Evolutionary conservation across 2,888 invertebrate genomes (phyloP), one percentile per base, ranked within the genome.

Genomic region (Xylophagus ater): DNA sequence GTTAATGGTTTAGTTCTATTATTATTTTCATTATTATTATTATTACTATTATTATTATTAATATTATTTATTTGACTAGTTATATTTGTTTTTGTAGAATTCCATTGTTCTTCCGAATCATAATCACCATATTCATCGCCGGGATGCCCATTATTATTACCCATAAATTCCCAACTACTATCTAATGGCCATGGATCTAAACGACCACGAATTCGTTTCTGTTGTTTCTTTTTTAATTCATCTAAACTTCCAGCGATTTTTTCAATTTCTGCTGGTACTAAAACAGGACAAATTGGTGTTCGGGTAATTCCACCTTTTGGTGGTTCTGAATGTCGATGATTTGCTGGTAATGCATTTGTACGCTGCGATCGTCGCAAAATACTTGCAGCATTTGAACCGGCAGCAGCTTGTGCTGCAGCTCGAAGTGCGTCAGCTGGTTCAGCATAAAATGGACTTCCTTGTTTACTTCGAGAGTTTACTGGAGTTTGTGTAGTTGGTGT

Each of bases 81-180:
- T 29, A 2, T 3, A n/a, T 18, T 18, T n/a, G n/a, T n/a, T n/a
- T 10, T 38, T 18, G 30, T 40, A 14, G 37, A 43, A 29, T 39
- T 59, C 65, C 62, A 64, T 20, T 62, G 58, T 19, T 50, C 55
- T 17, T 56, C 51, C 3, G 56, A 54, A 42, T 60, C 65, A 34
- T 60, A 62, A 40, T 62, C 62, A 4, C 55, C 59, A 24, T 55
- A 57, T 13, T 53, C 51, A 13, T 51, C 53, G 21, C 44, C 52
- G 31, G 51, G 50, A 15, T 51, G 52, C 26, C 49, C 48, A 32
- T 41, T 23, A 18, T 41, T 41, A 13, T 59, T 59, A 34, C 58
- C 55, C 65, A 86, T 81, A 60, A 87, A 89, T 62, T 87, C 86
- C 88, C 88, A 88, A 63, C 87, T 85, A 53, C 85, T 86, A 65